A percentile compares a stretch with the other conserved stretches of the same genome.
These are phyloP conservation scores for Catotricha subobsoleta DNA, from an alignment of 2,888 invertebrate genomes.

Conservation along the genomic window DNA sequence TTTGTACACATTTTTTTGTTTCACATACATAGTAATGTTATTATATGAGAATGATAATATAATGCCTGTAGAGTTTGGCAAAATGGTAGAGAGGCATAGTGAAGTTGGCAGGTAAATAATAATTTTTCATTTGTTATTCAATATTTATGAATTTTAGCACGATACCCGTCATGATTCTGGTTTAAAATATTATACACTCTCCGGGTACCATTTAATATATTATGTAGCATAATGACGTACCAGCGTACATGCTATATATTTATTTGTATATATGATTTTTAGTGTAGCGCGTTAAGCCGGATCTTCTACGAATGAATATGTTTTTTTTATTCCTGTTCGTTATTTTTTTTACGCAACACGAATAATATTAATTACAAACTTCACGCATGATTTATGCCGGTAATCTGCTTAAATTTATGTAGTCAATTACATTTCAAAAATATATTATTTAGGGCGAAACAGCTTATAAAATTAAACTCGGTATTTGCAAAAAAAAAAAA, in stretches of 20 bases:
- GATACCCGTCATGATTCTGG: slow-evolving; percentile 1
- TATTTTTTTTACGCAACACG: slow-evolving; percentile 1
- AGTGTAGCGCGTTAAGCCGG: too few species aligned
- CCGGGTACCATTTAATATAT: too few species aligned
- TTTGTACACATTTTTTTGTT: too few species aligned
- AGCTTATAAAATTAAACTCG: background rate
- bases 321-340: background rate
- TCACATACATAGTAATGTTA: too few species aligned
- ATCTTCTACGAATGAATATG: background rate
- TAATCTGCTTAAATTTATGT: slow-evolving; percentile 8
- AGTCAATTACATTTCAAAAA: slow-evolving; percentile 1
- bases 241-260: too few species aligned
- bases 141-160: slow-evolving; percentile 4
- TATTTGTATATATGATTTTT: too few species aligned
- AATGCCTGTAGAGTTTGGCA: too few species aligned
- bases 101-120: slow-evolving; percentile 4
- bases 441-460: background rate
- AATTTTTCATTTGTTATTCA: slow-evolving; percentile 4
- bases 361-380: slow-evolving; percentile 8
- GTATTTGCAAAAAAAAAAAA: background rate
- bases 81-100: too few species aligned
- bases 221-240: too few species aligned
- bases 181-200: too few species aligned
- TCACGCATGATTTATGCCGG: slow-evolving; percentile 7
- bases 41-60: too few species aligned